Conservation (phyloP, 2,113 vertebrate species). For the Speoplatyrhinus poulsoni region DNA sequence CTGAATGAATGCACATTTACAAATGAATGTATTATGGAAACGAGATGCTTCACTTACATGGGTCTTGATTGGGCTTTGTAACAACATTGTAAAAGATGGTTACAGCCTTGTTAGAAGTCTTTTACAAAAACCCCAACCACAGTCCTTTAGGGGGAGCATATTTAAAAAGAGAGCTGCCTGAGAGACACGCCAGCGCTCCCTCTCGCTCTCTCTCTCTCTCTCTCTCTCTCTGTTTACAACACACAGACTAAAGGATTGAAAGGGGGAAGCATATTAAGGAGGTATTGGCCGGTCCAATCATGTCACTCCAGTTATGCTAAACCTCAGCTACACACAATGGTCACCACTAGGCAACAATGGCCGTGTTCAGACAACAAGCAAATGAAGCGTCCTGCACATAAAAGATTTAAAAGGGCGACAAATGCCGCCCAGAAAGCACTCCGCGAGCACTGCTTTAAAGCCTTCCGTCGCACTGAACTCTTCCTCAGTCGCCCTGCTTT, state of each 20-base stretch:
- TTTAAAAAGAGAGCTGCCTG: conserved; percentile 45
- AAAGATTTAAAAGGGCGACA: conserved; percentile 73
- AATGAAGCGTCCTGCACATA: conserved; percentile 64
- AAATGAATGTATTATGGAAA: too few relatives aligned
- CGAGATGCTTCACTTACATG: not conserved
- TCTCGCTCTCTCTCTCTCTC: conserved; percentile 16
- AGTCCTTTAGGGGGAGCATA: conserved; percentile 26
- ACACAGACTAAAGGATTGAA: conserved; percentile 63
- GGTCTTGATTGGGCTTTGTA: conserved; percentile 2
- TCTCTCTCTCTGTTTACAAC: conserved; percentile 58
- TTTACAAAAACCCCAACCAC: conserved; percentile 20
- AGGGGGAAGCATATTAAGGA: conserved; percentile 64
- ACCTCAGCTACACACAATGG: conserved; percentile 58
- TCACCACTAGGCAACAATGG: conserved; percentile 60
- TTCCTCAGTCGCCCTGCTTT: conserved; percentile 55
- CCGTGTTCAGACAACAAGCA: conserved; percentile 68
- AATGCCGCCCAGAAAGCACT: conserved; percentile 67
- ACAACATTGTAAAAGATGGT: conserved; percentile 4
- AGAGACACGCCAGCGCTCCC: conserved; percentile 37
- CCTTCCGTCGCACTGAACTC: conserved; percentile 52
- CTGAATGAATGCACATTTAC: too few relatives aligned
- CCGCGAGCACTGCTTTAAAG: conserved; percentile 41
- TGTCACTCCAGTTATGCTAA: conserved; percentile 67
- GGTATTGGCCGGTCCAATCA: conserved; percentile 51
- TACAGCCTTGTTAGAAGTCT: conserved; percentile 28